Percentiles rank a stretch among this genome's conserved stretches.
Evolutionary conservation across 2,113 vertebrate species (phyloP).

Genomic region (Calidris pugnax): DNA sequence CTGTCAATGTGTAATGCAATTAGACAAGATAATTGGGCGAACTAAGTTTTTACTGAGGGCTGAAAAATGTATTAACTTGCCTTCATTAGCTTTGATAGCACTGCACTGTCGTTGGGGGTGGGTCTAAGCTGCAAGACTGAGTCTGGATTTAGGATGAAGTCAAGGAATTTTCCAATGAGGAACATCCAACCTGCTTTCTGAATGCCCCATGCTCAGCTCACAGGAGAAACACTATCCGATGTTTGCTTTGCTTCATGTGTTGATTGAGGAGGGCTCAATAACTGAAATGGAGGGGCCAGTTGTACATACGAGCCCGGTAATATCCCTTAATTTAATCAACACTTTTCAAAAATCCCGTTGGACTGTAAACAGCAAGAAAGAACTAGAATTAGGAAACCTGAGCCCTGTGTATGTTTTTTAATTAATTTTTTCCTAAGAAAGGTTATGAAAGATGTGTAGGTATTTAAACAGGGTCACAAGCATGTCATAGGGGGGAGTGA

Average conservation of each 20-base stretch:
- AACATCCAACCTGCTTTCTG: neutral
- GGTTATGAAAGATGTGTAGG: neutral
- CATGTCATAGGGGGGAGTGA: neutral
- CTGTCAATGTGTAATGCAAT: slow-evolving; percentile 75
- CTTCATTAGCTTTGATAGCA: neutral
- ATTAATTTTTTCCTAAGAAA: neutral
- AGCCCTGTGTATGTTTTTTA: neutral
- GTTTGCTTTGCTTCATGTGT: neutral
- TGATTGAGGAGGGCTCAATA: neutral
- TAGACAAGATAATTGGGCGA: slow-evolving; percentile 73
- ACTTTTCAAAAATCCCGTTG: neutral
- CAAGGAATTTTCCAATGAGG: neutral
- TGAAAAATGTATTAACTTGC: slow-evolving; percentile 61
- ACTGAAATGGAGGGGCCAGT: neutral
- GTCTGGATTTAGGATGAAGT: neutral
- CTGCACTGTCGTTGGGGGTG: neutral
- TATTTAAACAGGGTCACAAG: neutral
- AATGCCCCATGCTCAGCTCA: neutral
- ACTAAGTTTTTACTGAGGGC: slow-evolving; percentile 20
- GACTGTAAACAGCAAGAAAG: neutral
- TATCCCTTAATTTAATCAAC: neutral
- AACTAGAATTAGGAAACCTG: neutral
- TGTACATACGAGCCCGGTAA: neutral
- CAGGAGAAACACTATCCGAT: neutral
- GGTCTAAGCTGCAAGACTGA: neutral